Conservation (phyloP, 2,113 vertebrate genomes). For the Buteo buteo region DNA sequence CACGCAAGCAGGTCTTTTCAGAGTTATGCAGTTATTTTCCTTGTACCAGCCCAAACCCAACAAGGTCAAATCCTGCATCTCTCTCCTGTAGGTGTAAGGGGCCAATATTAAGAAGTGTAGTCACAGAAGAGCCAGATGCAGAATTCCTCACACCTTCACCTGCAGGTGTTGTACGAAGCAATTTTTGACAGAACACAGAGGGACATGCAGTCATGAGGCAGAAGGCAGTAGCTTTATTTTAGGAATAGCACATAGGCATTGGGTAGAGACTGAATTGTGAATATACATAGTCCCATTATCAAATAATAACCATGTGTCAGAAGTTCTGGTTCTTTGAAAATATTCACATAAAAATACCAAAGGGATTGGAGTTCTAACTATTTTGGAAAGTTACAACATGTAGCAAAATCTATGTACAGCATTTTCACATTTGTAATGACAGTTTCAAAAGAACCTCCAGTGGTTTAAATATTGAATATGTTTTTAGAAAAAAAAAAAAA, state of each 20-base stretch:
- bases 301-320: background rate
- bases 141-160: background rate
- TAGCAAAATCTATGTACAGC: conserved; percentile 56
- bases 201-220: background rate
- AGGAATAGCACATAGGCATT: background rate
- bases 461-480: background rate
- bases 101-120: accelerated
- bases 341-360: conserved; percentile 55
- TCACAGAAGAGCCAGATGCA: background rate
- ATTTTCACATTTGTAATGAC: background rate
- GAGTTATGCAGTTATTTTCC: background rate
- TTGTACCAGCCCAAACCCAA: background rate
- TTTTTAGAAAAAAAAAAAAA: background rate
- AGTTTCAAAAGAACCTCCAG: background rate
- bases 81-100: background rate
- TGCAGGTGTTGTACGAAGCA: background rate
- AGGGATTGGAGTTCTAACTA: background rate
- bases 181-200: background rate
- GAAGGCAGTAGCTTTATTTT: conserved; percentile 62
- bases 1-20: background rate
- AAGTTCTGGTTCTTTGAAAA: conserved; percentile 30
- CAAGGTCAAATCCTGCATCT: background rate
- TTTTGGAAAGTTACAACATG: background rate
- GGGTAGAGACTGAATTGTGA: background rate
- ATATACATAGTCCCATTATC: background rate